Percentiles rank a stretch among this genome's conserved stretches.
phyloP scores from a whole-genome alignment of 2,888 invertebrate genomes.

The Latheticus oryzae region DNA sequence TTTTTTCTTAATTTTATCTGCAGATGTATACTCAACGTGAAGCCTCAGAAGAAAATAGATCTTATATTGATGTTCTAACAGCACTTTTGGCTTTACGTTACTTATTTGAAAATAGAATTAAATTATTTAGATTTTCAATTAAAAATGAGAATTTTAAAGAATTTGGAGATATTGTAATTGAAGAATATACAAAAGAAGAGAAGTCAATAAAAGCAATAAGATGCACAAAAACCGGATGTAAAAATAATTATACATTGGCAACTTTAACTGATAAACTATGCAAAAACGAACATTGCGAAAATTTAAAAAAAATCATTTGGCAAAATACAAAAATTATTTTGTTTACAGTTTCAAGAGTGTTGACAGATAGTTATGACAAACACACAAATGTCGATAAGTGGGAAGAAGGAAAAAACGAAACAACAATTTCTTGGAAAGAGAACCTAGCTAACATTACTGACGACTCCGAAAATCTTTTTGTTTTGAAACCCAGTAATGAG shows the following conservation, averaged over 20 bases:
- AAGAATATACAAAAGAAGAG: neutral
- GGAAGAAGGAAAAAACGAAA: slow-evolving; percentile 1
- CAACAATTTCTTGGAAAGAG: no score
- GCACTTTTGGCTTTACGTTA: slow-evolving; percentile 4
- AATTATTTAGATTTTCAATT: slow-evolving; percentile 7
- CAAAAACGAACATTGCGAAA: slow-evolving; percentile 6
- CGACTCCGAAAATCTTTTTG: slow-evolving; percentile 7
- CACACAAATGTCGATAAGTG: neutral
- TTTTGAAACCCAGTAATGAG: slow-evolving; percentile 8
- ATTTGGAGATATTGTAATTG: slow-evolving; percentile 26
- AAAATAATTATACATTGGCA: neutral
- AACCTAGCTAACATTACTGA: slow-evolving; percentile 8
- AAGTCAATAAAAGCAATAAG: slow-evolving; percentile 3
- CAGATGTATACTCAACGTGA: neutral
- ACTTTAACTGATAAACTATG: slow-evolving; percentile 12
- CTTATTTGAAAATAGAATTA: neutral
- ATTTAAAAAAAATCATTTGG: neutral
- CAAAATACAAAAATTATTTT: slow-evolving; percentile 15
- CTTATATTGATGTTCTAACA: neutral
- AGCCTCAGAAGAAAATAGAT: neutral
- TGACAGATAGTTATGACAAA: slow-evolving; percentile 1
- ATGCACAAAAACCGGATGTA: slow-evolving; percentile 5
- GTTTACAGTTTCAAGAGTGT: slow-evolving; percentile 3
- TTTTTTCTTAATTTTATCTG: neutral
- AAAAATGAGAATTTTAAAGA: slow-evolving; percentile 7